phyloP scores from a whole-genome alignment of 2,113 vertebrate species.

The Miniopterus natalensis region DNA sequence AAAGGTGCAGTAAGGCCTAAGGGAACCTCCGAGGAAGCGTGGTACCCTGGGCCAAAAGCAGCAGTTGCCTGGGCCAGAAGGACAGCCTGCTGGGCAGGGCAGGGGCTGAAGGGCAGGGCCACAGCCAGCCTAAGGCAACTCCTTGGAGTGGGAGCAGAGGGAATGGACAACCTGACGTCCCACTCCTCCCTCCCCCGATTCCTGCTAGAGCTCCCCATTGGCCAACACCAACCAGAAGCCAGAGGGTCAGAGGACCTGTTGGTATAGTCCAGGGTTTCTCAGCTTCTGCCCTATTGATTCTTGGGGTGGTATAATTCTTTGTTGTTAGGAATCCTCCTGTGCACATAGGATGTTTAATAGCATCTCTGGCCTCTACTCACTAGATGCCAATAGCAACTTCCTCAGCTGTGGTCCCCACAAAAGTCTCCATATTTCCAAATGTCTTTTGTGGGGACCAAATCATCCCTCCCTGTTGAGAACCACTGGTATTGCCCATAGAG shows the following conservation, averaged over 20 bases:
- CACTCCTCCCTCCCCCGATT: neutral
- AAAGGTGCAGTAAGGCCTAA: neutral
- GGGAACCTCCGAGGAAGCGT: neutral
- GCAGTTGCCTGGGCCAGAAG: constrained; percentile 63
- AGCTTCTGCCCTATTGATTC: neutral
- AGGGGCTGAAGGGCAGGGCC: neutral
- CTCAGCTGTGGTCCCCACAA: neutral
- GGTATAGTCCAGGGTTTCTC: neutral
- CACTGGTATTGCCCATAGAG: neutral
- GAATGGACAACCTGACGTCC: neutral
- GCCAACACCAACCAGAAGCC: neutral
- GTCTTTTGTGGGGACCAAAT: neutral
- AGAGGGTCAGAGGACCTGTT: neutral
- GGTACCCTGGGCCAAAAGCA: neutral
- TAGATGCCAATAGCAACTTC: neutral
- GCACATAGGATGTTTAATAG: neutral
- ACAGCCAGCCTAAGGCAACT: neutral
- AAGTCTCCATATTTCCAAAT: neutral
- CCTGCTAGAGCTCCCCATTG: neutral
- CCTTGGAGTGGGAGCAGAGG: neutral
- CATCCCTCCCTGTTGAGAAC: neutral
- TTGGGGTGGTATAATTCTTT: neutral
- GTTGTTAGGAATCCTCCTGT: neutral
- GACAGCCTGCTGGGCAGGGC: neutral
- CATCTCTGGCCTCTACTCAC: neutral